phyloP scores from a whole-genome alignment of 1,140 invertebrate species.

The Trichonephila inaurata region DNA sequence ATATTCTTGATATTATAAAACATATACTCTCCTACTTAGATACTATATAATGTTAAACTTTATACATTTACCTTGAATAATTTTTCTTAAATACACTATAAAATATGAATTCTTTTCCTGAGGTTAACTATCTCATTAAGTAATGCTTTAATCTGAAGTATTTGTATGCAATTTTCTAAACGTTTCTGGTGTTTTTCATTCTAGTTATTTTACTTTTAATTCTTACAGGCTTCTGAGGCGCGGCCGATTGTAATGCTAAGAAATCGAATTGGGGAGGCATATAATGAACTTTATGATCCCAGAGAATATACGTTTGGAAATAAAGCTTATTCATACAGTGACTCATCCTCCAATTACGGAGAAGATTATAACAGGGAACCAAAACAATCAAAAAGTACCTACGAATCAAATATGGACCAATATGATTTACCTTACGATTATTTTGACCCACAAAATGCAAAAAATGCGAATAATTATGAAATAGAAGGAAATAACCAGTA shows the following conservation, averaged over 20 bases:
- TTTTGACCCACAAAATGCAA: conserved; percentile 1
- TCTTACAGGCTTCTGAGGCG: conserved; percentile 8
- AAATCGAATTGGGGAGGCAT: conserved; percentile 43
- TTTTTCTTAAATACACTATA: too few species aligned
- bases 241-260: not conserved
- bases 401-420: not conserved
- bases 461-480: conserved; percentile 15
- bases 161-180: too few species aligned
- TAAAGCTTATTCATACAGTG: conserved; percentile 32
- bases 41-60: too few species aligned
- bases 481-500: not conserved
- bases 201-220: not conserved
- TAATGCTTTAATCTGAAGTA: too few species aligned
- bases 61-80: too few species aligned
- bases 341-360: not conserved
- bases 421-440: conserved; percentile 44
- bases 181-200: too few species aligned
- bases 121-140: too few species aligned
- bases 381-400: not conserved
- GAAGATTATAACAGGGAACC: not conserved
- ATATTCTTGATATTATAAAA: too few species aligned
- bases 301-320: conserved; percentile 66
- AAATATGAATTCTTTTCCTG: too few species aligned
- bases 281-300: conserved; percentile 43
- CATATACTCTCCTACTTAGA: too few species aligned